Conservation (phyloP, 2,113 vertebrate species). For the Tonatia bakeri region DNA sequence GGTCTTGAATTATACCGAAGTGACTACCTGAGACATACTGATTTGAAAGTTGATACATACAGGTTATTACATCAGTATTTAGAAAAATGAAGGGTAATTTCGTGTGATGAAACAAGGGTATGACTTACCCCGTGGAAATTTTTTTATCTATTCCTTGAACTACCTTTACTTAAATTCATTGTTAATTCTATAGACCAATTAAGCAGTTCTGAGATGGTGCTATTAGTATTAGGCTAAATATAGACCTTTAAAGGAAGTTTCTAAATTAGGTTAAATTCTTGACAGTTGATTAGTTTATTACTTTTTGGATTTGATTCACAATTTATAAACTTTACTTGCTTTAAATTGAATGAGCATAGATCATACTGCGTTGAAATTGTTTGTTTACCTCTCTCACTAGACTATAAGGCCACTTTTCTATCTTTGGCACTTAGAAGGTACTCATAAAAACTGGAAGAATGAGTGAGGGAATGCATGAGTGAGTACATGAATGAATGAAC, state of each 20-base stretch:
- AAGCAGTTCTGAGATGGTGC: neutral
- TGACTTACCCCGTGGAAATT: neutral
- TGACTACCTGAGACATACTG: neutral
- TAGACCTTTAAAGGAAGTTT: neutral
- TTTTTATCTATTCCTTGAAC: neutral
- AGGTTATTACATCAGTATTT: neutral
- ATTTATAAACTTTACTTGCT: neutral
- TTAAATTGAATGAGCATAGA: neutral
- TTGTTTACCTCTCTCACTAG: neutral
- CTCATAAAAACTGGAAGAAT: neutral
- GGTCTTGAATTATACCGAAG: neutral
- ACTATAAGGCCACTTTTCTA: neutral
- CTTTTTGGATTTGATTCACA: neutral
- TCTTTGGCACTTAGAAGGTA: neutral
- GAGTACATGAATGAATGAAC: neutral
- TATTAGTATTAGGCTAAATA: neutral
- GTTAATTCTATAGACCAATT: neutral
- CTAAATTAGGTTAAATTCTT: neutral
- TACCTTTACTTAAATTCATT: neutral
- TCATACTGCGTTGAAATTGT: neutral
- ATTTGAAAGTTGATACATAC: neutral
- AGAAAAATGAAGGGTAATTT: neutral
- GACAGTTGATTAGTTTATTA: neutral
- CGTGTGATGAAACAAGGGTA: neutral
- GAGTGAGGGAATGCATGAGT: neutral